Evolutionary conservation across 2,888 invertebrate genomes (phyloP).

Genomic region (Meloe dianella): DNA sequence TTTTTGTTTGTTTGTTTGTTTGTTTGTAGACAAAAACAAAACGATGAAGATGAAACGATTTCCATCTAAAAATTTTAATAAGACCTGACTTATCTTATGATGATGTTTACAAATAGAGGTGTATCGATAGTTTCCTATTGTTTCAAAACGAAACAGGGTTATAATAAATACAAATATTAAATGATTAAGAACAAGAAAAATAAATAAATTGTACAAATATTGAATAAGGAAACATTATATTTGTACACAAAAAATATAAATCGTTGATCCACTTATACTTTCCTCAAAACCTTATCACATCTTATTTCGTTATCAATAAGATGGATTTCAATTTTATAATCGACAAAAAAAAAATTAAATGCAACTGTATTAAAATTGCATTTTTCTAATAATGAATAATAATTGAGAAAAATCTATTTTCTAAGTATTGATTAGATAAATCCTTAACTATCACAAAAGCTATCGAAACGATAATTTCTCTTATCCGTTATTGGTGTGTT

Average conservation of each 20-base stretch:
- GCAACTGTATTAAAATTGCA: neutral
- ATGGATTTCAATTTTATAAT: neutral
- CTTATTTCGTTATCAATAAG: neutral
- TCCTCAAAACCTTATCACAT: neutral
- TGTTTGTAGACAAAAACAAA: no score
- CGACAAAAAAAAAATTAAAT: neutral
- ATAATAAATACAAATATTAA: neutral
- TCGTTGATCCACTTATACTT: conserved; percentile 7
- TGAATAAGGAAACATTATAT: conserved; percentile 4
- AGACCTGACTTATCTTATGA: neutral
- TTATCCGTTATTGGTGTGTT: no score
- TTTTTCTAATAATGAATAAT: neutral
- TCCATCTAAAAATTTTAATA: neutral
- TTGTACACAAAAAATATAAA: neutral
- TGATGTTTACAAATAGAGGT: neutral
- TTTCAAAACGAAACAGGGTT: neutral
- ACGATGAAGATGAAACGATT: no score
- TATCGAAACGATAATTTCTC: no score
- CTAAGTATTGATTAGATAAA: neutral
- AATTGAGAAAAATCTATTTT: neutral
- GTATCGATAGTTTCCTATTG: conserved; percentile 8
- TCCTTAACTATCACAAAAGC: neutral
- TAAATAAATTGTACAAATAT: conserved; percentile 6
- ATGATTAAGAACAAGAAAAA: conserved; percentile 3
- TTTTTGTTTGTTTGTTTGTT: no score